Conservation (phyloP, 2,797 vertebrate genomes). For the Carduelis carduelis region DNA sequence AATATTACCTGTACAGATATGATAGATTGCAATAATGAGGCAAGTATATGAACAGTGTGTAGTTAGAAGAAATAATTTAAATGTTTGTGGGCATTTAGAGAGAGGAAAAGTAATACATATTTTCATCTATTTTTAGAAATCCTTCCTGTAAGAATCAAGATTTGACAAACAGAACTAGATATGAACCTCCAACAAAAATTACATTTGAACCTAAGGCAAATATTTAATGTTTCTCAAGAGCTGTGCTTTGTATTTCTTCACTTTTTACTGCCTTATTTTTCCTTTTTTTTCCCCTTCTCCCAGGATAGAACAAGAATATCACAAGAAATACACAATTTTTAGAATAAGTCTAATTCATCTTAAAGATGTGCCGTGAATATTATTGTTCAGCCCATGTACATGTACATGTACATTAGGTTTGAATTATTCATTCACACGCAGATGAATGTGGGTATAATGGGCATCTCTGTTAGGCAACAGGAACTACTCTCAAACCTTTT, state of each 20-base stretch:
- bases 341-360: not conserved
- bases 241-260: not conserved
- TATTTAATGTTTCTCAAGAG: not conserved
- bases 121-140: not conserved
- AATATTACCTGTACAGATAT: not conserved
- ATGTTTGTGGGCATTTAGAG: not conserved
- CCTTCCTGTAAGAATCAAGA: not conserved
- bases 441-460: not conserved
- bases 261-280: not conserved
- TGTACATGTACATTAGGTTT: not conserved
- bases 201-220: not conserved
- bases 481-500: not conserved
- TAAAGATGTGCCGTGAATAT: not conserved
- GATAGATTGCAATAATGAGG: not conserved
- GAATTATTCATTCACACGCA: not conserved
- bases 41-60: not conserved
- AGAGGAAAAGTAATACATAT: not conserved
- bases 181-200: not conserved
- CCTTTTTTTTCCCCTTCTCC: not conserved
- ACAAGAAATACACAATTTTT: not conserved
- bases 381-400: not conserved
- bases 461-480: not conserved
- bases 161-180: not conserved
- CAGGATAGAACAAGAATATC: not conserved
- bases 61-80: not conserved